Base-by-base conservation (phyloP, 2,797 vertebrate genomes). In the Calcarius lapponicus region DNA sequence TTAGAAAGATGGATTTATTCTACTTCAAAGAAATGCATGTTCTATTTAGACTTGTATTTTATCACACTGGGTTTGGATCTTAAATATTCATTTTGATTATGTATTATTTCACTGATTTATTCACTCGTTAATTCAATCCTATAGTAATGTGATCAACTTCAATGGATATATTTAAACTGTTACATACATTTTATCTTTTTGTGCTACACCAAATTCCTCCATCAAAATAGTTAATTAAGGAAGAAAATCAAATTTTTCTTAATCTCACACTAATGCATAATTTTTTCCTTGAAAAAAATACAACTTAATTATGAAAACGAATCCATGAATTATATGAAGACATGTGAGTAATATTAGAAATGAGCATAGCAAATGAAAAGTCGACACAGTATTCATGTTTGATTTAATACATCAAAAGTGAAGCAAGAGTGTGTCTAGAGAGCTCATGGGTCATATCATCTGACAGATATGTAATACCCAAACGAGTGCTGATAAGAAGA, bases 31-130 rank as follows among this genome's bases (percentile, higher is more conserved):
- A 95, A 96, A 95, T 84, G 76, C 11, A 64, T 93, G 88, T 95
- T 94, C 94, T 93, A 92, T 96, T 97, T 97, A 95, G 95, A 82
- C 47, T 89, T 86, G 47, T 80, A 96, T 96, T 97, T 97, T 86
- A 96, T 96, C 93, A 96, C 50, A 69, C 17, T 91, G 66, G 28
- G 61, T 65, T 93, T 94, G 66, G 61, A 90, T 93, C 75, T 97
- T 91, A 93, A 91, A 96, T 89, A 95, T 95, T 97, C 64, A 96
- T 94, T 97, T 97, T 95, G 95, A 95, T 95, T 95, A 95, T 92
- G 71, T 84, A 84, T 82, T 96, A 96, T 92, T 96, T 95, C 79
- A 43, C 80, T 94, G 95, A 96, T 95, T 96, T 96, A 97, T 95
- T 95, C 53, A 31, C 76, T 95, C 86, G 95, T 95, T 97, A 95